phyloP scores from a whole-genome alignment of 2,888 invertebrate species.

The Vannuccia rotundouncinata region DNA sequence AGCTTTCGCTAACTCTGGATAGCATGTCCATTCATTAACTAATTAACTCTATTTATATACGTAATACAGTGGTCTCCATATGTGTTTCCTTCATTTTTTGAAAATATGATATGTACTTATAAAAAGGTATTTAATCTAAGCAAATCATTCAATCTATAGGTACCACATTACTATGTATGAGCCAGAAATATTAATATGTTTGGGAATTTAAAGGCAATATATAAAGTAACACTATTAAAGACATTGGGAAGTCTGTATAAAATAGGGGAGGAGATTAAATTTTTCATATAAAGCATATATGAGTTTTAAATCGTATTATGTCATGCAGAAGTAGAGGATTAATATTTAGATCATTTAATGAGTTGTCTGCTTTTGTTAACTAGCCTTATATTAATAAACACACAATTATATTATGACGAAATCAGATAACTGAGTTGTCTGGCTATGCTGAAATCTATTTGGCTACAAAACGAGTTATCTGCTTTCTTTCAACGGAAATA shows the following conservation, averaged over 20 bases:
- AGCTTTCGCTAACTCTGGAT: neutral
- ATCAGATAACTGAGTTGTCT: conserved; percentile 15
- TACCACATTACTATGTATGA: neutral
- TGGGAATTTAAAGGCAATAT: conserved; percentile 8
- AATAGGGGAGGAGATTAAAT: conserved; percentile 15
- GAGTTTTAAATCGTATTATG: conserved; percentile 20
- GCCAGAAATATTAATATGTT: conserved; percentile 16
- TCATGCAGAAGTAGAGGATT: neutral
- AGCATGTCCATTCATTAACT: conserved; percentile 10
- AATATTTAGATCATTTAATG: neutral
- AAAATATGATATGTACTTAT: conserved; percentile 9
- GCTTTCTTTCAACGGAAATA: neutral
- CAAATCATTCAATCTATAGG: neutral
- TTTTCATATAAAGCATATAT: neutral
- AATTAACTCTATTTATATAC: conserved; percentile 14
- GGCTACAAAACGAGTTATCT: conserved; percentile 19
- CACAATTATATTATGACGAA: neutral
- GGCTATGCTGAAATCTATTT: conserved; percentile 16
- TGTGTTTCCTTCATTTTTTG: neutral
- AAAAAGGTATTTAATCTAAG: conserved; percentile 3
- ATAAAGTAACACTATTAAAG: conserved; percentile 6
- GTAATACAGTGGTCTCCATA: conserved; percentile 3
- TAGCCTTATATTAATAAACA: conserved; percentile 19
- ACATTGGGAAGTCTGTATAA: conserved; percentile 13
- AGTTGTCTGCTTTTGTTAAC: conserved; percentile 7